phyloP scores from a whole-genome alignment of 2,888 invertebrate genomes.

The Diarsia dahlii region DNA sequence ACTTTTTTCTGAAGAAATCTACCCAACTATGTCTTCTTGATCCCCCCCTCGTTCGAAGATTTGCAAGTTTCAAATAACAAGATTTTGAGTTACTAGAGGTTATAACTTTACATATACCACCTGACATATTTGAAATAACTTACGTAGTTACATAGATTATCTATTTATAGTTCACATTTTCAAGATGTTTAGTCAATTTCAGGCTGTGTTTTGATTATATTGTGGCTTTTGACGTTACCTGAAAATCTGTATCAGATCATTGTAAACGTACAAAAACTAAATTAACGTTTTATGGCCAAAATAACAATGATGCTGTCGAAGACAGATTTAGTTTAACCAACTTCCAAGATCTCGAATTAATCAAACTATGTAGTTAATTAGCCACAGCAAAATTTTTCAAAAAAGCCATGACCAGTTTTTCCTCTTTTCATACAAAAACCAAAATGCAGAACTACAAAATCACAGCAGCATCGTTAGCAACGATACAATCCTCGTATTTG shows the following conservation, averaged over 20 bases:
- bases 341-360: neutral
- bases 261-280: too few species aligned
- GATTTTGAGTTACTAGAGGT: conserved; percentile 20
- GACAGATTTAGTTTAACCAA: neutral
- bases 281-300: neutral
- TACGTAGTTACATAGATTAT: conserved; percentile 22
- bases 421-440: neutral
- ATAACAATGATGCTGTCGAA: neutral
- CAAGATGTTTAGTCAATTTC: neutral
- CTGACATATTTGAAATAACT: conserved; percentile 26
- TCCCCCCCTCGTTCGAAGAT: conserved; percentile 26
- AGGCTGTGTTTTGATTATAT: neutral
- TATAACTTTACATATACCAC: conserved; percentile 28
- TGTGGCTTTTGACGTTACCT: neutral
- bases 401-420: neutral
- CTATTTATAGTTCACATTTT: conserved; percentile 39
- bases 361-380: neutral
- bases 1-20: neutral
- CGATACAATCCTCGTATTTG: conserved; percentile 53
- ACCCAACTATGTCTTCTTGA: conserved; percentile 5
- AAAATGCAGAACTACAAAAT: conserved; percentile 31
- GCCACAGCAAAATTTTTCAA: neutral
- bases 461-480: conserved; percentile 47
- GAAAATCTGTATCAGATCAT: neutral
- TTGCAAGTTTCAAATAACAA: conserved; percentile 32